Evolutionary conservation across 2,113 vertebrate genomes (phyloP).

Genomic region (Rynchops niger): DNA sequence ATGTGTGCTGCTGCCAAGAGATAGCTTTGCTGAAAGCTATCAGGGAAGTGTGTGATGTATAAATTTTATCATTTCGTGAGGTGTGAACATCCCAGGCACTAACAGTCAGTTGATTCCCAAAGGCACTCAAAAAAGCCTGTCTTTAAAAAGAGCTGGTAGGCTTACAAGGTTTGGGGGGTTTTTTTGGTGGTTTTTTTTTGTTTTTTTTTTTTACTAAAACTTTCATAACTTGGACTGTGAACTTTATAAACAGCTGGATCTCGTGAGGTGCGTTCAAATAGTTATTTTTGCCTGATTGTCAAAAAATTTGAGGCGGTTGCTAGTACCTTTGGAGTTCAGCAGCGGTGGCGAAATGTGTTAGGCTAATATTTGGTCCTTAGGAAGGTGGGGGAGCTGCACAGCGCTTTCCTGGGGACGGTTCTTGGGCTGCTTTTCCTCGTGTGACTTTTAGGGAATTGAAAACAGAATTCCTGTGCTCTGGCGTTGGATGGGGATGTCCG

Average conservation of each 20-base stretch:
- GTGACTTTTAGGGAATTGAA: neutral
- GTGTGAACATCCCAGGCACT: neutral
- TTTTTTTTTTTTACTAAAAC: neutral
- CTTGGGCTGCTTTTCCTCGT: neutral
- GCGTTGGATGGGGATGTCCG: neutral
- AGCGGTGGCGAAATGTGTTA: fast-evolving
- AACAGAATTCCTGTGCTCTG: neutral
- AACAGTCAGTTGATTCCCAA: neutral
- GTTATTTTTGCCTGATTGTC: neutral
- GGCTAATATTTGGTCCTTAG: neutral
- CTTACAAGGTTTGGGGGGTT: neutral
- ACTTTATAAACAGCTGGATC: neutral
- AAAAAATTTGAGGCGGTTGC: neutral
- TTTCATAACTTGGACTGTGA: neutral
- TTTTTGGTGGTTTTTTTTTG: too few relatives aligned
- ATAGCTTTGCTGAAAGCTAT: neutral
- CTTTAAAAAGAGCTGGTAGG: neutral
- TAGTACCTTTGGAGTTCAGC: neutral
- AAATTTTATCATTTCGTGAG: neutral
- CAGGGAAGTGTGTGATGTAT: neutral
- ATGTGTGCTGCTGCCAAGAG: neutral
- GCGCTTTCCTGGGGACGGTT: neutral
- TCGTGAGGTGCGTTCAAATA: neutral
- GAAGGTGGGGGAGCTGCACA: neutral
- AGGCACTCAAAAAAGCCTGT: neutral